phyloP scores from a whole-genome alignment of 2,888 invertebrate genomes.

The Ophion ellenae region DNA sequence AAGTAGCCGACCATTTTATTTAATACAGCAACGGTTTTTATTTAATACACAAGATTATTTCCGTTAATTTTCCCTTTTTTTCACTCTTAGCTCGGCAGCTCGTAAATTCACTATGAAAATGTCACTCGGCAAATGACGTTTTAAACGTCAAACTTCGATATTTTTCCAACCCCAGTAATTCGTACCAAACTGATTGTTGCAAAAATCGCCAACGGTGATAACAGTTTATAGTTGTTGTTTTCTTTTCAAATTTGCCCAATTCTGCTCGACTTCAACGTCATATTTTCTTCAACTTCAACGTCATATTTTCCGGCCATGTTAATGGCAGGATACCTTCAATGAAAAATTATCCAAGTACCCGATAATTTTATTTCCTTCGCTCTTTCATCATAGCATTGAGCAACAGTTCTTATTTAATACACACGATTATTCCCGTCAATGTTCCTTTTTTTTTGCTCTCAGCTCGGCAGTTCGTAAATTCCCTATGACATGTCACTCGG shows the following conservation, averaged over 20 bases:
- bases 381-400: too few relatives aligned
- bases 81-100: neutral
- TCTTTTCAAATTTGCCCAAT: constrained; percentile 3
- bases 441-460: too few relatives aligned
- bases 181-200: neutral
- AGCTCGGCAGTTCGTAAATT: neutral
- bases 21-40: too few relatives aligned
- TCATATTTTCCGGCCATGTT: too few relatives aligned
- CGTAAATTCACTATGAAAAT: neutral
- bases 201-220: neutral
- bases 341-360: neutral
- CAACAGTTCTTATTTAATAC: too few relatives aligned
- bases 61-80: neutral
- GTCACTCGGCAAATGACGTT: neutral
- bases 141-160: neutral
- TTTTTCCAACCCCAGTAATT: neutral
- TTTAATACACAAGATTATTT: neutral
- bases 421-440: neutral
- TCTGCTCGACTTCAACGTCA: neutral
- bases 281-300: too few relatives aligned
- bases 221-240: neutral
- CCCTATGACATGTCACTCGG: neutral
- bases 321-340: too few relatives aligned
- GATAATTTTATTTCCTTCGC: neutral
- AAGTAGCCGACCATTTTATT: too few relatives aligned